Evolutionary conservation across 1,140 invertebrate species (phyloP).

Genomic region (Drosophila guanche): DNA sequence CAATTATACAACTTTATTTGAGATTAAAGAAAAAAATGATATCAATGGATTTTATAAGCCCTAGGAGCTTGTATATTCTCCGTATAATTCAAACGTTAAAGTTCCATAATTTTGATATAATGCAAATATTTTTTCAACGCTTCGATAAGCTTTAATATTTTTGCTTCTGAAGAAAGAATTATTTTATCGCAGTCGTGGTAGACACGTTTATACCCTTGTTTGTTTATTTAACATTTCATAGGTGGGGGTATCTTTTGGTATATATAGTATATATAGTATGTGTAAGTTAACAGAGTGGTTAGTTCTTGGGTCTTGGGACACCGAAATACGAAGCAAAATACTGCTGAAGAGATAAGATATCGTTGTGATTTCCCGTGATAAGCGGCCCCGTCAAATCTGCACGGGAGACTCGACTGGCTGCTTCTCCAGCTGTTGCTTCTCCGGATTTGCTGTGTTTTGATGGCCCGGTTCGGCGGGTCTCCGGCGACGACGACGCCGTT

Average conservation of each 20-base stretch:
- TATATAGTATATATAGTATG: constrained; percentile 7
- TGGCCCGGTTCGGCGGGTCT: constrained; percentile 39
- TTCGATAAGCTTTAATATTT: background rate
- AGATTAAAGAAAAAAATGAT: too few species aligned
- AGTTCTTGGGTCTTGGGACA: constrained; percentile 23
- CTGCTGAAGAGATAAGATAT: constrained; percentile 63
- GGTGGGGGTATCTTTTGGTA: background rate
- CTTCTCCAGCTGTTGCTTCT: constrained; percentile 26
- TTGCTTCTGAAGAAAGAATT: background rate
- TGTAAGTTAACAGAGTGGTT: constrained; percentile 28
- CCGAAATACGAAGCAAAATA: constrained; percentile 49
- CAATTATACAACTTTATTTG: too few species aligned
- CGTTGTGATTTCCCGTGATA: constrained; percentile 20
- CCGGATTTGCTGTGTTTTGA: constrained; percentile 12
- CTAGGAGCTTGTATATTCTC: too few species aligned
- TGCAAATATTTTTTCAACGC: too few species aligned
- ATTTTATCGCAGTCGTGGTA: constrained; percentile 29
- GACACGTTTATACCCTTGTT: constrained; percentile 43
- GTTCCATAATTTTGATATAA: too few species aligned
- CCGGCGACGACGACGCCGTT: constrained; percentile 54
- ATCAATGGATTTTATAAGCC: background rate
- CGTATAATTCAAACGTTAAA: too few species aligned
- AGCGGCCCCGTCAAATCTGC: constrained; percentile 50
- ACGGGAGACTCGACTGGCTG: constrained; percentile 70
- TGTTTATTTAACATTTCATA: constrained; percentile 42